Percentiles rank a stretch among this genome's conserved stretches.
Conservation (phyloP, 2,797 vertebrate genomes). For the Brachyrhaphis roseni region DNA sequence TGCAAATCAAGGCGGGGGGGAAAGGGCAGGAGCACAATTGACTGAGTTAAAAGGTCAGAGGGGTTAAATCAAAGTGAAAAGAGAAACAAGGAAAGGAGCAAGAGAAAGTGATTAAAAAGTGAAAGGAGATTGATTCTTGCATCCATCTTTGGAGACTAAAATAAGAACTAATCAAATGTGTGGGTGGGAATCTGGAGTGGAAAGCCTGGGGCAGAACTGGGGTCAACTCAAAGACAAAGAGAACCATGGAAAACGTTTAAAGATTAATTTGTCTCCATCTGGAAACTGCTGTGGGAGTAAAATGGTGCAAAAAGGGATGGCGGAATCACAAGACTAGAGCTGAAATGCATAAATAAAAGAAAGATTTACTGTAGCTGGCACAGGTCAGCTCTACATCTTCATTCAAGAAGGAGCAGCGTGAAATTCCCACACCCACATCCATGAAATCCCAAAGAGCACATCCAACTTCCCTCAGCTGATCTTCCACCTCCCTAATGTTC, state of each 20-base stretch:
- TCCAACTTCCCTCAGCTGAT: not conserved
- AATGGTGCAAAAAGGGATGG: not conserved
- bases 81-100: slow-evolving; percentile 43
- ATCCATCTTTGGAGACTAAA: slow-evolving; percentile 39
- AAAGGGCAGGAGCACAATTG: slow-evolving; percentile 31
- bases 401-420: not conserved
- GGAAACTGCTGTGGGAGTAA: slow-evolving; percentile 1
- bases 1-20: slow-evolving; percentile 53
- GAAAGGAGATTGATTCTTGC: slow-evolving; percentile 54
- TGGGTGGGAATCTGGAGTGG: slow-evolving; percentile 14
- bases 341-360: not conserved
- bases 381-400: not conserved
- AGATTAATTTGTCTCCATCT: slow-evolving; percentile 16
- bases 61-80: slow-evolving; percentile 59
- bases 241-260: slow-evolving; percentile 9
- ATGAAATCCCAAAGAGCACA: not conserved
- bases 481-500: not conserved
- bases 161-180: slow-evolving; percentile 52
- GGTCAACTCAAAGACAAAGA: slow-evolving; percentile 12
- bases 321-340: not conserved
- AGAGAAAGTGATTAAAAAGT: slow-evolving; percentile 60
- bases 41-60: slow-evolving; percentile 58
- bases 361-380: not conserved
- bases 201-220: slow-evolving; percentile 18
- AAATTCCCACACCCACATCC: not conserved